phyloP scores from a whole-genome alignment of 2,888 invertebrate genomes.

The Drosophila histrio region DNA sequence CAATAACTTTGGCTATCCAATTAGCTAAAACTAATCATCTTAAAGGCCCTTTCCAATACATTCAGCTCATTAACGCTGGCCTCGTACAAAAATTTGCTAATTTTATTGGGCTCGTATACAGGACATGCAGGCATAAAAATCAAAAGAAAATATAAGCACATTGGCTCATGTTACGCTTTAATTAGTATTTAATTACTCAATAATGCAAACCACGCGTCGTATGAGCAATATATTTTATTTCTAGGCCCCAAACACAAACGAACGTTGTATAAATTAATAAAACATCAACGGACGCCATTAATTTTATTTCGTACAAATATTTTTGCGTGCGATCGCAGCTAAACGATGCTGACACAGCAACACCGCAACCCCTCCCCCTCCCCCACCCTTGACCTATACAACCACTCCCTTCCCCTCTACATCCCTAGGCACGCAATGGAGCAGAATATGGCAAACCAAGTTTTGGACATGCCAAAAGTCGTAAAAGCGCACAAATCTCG shows the following conservation, averaged over 20 bases:
- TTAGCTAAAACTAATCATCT: conserved; percentile 49
- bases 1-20: conserved; percentile 37
- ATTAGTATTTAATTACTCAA: conserved; percentile 79
- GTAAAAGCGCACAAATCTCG: conserved; percentile 75
- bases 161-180: conserved; percentile 74
- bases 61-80: conserved; percentile 30
- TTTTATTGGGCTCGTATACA: conserved; percentile 5
- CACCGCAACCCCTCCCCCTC: background rate
- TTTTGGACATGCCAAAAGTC: conserved; percentile 69
- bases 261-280: conserved; percentile 74
- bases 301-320: conserved; percentile 74
- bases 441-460: conserved; percentile 20
- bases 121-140: conserved; percentile 10
- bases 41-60: background rate
- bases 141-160: conserved; percentile 32
- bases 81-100: background rate
- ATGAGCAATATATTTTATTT: conserved; percentile 69
- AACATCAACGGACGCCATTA: conserved; percentile 75
- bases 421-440: conserved; percentile 42
- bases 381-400: background rate
- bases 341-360: conserved; percentile 59
- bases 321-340: conserved; percentile 67
- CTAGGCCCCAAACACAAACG: conserved; percentile 4
- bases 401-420: background rate
- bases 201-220: conserved; percentile 70